Evolutionary conservation across 2,888 invertebrate genomes (phyloP).

Genomic region (Toxonevra muliebris): DNA sequence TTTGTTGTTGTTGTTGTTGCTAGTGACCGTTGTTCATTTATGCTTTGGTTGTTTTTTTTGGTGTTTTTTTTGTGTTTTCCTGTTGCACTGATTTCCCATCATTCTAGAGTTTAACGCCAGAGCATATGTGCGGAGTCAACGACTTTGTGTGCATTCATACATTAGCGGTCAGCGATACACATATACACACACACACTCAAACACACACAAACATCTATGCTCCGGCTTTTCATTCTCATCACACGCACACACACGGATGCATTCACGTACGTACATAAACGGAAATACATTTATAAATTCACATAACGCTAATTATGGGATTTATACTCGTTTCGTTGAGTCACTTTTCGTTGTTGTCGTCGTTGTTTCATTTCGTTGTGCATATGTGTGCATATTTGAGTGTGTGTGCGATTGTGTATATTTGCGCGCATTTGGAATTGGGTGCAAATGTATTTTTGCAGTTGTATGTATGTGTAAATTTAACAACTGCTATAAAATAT

Average conservation of each 20-base stretch:
- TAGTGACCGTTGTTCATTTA: no score
- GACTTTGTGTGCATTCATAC: conserved; percentile 1
- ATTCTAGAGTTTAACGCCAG: background rate
- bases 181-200: conserved; percentile 12
- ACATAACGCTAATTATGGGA: conserved; percentile 45
- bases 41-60: no score
- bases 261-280: conserved; percentile 11
- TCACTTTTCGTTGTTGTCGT: background rate
- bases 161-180: background rate
- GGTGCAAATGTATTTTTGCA: no score
- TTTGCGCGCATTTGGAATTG: background rate
- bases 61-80: background rate
- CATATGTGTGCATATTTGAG: background rate
- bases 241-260: background rate
- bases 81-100: conserved; percentile 2
- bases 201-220: background rate
- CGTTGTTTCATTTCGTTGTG: background rate
- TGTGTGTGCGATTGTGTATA: background rate
- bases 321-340: conserved; percentile 11
- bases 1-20: no score
- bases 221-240: conserved; percentile 1
- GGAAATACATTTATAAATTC: conserved; percentile 43
- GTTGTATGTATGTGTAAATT: no score
- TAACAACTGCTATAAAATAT: no score
- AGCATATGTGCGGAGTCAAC: conserved; percentile 7